These are phyloP conservation scores for Harpegnathos saltator DNA, from an alignment of 1,140 invertebrate genomes.

Conservation along the genomic window DNA sequence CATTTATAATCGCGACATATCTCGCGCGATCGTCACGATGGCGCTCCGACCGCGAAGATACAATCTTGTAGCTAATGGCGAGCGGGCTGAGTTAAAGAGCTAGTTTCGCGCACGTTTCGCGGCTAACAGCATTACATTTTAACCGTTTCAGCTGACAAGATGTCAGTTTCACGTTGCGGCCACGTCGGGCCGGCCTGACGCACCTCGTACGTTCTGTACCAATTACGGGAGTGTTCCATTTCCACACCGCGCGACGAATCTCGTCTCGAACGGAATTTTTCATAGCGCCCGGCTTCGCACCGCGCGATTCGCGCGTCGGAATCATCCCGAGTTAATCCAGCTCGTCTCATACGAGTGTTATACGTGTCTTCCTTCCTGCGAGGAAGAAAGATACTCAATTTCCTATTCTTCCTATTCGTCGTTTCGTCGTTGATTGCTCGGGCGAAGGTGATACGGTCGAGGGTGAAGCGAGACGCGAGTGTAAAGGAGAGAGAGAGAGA, in stretches of 20 bases:
- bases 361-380: too few relatives aligned
- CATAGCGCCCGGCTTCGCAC: background rate
- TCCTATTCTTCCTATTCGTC: too few relatives aligned
- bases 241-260: conserved; percentile 5
- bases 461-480: too few relatives aligned
- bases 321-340: background rate
- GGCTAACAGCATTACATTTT: conserved; percentile 35
- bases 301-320: background rate
- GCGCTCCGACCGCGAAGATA: conserved; percentile 4
- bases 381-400: too few relatives aligned
- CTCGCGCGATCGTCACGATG: background rate
- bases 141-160: conserved; percentile 39
- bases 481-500: too few relatives aligned
- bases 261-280: conserved; percentile 8
- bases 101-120: conserved; percentile 14
- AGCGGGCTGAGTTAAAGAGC: conserved; percentile 44
- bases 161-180: conserved; percentile 50
- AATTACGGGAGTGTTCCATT: conserved; percentile 34
- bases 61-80: conserved; percentile 34
- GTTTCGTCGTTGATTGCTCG: too few relatives aligned
- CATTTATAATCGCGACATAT: conserved; percentile 10
- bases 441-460: too few relatives aligned
- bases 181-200: conserved; percentile 14
- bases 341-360: too few relatives aligned
- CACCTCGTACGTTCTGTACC: conserved; percentile 20